phyloP scores from a whole-genome alignment of 92 coral and sea anemone genomes.

The Actinernus sp. region DNA sequence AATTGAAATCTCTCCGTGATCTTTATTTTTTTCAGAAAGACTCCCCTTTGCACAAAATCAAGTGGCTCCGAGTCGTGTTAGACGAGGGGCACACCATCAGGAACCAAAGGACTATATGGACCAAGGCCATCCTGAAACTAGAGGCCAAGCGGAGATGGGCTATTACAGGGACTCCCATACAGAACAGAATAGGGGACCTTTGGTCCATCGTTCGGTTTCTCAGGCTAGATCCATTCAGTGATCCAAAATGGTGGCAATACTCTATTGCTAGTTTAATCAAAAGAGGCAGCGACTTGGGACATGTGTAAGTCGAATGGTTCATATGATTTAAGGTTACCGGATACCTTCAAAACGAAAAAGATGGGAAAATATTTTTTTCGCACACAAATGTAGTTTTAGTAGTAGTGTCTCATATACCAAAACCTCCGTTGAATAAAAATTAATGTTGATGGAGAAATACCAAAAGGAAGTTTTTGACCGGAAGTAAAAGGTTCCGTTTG shows the following conservation, averaged over 20 bases:
- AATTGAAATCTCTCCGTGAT: too few species aligned
- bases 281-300: slow-evolving; percentile 59
- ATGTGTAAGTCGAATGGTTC: slow-evolving; percentile 56
- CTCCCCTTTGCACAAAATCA: slow-evolving; percentile 86
- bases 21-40: slow-evolving; percentile 26
- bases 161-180: slow-evolving; percentile 90
- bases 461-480: too few species aligned
- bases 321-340: too few species aligned
- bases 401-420: too few species aligned
- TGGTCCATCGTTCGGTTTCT: slow-evolving; percentile 70
- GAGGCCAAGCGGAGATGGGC: slow-evolving; percentile 80
- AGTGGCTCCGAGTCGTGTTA: slow-evolving; percentile 80
- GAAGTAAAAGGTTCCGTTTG: too few species aligned
- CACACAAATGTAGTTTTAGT: too few species aligned
- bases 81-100: slow-evolving; percentile 90
- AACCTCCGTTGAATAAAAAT: too few species aligned
- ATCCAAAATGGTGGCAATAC: slow-evolving; percentile 78
- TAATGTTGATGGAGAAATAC: too few species aligned
- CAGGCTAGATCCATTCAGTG: slow-evolving; percentile 76
- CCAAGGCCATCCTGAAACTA: slow-evolving; percentile 64
- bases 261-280: slow-evolving; percentile 41
- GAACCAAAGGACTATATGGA: slow-evolving; percentile 63
- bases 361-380: too few species aligned
- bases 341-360: too few species aligned
- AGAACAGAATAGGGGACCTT: slow-evolving; percentile 80